phyloP scores from a whole-genome alignment of 2,888 invertebrate genomes.

The Caenorhabditis panamensis region DNA sequence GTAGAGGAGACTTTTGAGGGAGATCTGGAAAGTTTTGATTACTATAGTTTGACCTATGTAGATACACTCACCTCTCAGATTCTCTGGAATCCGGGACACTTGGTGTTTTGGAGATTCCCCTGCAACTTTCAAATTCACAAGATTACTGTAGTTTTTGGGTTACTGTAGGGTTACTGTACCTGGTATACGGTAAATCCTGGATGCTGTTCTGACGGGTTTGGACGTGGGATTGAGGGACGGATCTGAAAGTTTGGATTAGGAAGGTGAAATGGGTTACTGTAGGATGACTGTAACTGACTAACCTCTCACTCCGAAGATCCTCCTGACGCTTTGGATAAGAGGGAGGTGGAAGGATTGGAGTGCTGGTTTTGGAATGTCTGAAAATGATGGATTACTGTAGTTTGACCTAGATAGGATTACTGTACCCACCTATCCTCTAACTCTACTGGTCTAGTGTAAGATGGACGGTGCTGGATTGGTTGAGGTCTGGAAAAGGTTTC shows the following conservation, averaged over 20 bases:
- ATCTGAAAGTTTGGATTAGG: neutral
- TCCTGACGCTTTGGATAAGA: too few relatives aligned
- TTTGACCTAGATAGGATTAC: too few relatives aligned
- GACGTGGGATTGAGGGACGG: neutral
- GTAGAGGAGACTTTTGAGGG: slow-evolving; percentile 11
- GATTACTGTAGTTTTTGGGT: slow-evolving; percentile 10
- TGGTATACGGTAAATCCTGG: slow-evolving; percentile 31
- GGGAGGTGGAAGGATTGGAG: too few relatives aligned
- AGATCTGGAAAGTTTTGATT: slow-evolving; percentile 8
- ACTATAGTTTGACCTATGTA: slow-evolving; percentile 8
- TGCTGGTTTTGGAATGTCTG: too few relatives aligned
- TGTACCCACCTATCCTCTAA: too few relatives aligned
- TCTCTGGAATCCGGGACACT: neutral
- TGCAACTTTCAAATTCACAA: neutral
- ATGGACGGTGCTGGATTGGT: too few relatives aligned
- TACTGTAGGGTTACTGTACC: neutral
- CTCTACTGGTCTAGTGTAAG: too few relatives aligned
- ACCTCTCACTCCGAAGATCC: too few relatives aligned
- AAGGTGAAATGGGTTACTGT: neutral
- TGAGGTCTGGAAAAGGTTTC: too few relatives aligned
- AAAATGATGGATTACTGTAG: too few relatives aligned
- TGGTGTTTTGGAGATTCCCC: slow-evolving; percentile 19
- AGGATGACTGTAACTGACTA: too few relatives aligned
- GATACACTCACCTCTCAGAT: neutral
- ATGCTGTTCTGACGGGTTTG: neutral